Evolutionary conservation across 1,140 invertebrate species (phyloP), one percentile per base, ranked within the genome.

Genomic region (Diorhabda elongata): DNA sequence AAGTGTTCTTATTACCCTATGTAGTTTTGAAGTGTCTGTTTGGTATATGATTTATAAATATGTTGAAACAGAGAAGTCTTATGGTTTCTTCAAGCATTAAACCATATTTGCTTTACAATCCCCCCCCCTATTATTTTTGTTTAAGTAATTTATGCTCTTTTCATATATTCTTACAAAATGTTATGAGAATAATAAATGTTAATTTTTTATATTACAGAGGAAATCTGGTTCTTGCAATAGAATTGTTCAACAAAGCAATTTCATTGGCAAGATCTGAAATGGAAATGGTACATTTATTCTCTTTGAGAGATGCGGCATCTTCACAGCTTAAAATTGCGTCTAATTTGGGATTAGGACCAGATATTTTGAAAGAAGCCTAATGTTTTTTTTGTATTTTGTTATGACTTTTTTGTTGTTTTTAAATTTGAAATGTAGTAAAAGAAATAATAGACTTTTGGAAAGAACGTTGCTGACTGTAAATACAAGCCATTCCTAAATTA

Each of bases 201-300:
- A 4, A 44, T 62, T 52, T 65, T 61, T 68, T 42, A 65, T 61
- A 74, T 88, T 87, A 74, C 81, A 95, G 93, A 72, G 93, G 93
- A 59, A 92, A 96, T 79, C 82, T 98, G 65, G 84, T 88, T 63
- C 84, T 89, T 76, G 95, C 95, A 5, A 87, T 97, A 68, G 88
- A 90, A 71, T 84, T 94, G 26, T 97, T 97, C 79, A 90, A 97
- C 73, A 94, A 93, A 81, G 95, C 95, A n/a, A 89, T 98, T 69
- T 84, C 86, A 61, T 83, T 96, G 64, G 89, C 92, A 42, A 93
- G 93, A 77, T 94, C 92, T 26, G 88, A 92, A 80, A 83, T 89
- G 69, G 95, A 98, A 83, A 87, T 97, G 84, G 88, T 91, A 42
- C 95, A 98, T 81, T 85, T 97, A 74, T 94, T 91, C 80, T 90